Base-by-base conservation (phyloP, 1,140 invertebrate genomes). In the Proales similis region DNA sequence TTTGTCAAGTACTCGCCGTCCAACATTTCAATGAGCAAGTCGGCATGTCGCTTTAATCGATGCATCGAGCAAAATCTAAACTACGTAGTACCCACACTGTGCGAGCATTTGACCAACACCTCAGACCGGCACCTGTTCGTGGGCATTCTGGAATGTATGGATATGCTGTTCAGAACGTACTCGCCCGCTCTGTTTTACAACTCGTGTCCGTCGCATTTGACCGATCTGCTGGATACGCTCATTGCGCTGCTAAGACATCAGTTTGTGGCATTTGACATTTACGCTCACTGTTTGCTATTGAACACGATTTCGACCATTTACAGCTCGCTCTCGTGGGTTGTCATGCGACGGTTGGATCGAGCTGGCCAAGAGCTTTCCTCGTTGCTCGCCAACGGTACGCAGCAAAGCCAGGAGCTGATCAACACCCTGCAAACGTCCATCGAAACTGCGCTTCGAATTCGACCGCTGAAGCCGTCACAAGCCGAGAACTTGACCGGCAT, bases 341-440 rank as follows among this genome's bases (percentile, higher is more conserved):
- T 42, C n/a, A 57, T 57, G 51, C 39, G 45, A 42, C 39, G 45
- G 45, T 19, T 57, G 1, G 51, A 57, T 39, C 39, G 45, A 22
- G 11, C 12, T 19, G 45, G 39, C 14, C 19, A 42, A 5, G 36
- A 57, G 22, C 45, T 57, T 12, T 26, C 39, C 20, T 22, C 38
- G 11, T 7, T 29, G 14, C 11, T 53, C 26, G 26, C 29, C 5
- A 36, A 36, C 33, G 14, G 14, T 36, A 9, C 33, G 14, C 9
- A 36, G 9, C 14, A 9, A 36, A 36, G 14, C 14, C 9, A 36
- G 45, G 20, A 26, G 22, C 17, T 39, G 26, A 36, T 36, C 22
- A 36, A 33, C 1, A 49, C 2, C 24, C 38, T 49, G 24, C 22
- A 42, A 19, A 42, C 39, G 14, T 24, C 45, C 3, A 24, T 57